Base-by-base conservation (phyloP, 1,140 invertebrate genomes). In the Hylaeus anthracinus region DNA sequence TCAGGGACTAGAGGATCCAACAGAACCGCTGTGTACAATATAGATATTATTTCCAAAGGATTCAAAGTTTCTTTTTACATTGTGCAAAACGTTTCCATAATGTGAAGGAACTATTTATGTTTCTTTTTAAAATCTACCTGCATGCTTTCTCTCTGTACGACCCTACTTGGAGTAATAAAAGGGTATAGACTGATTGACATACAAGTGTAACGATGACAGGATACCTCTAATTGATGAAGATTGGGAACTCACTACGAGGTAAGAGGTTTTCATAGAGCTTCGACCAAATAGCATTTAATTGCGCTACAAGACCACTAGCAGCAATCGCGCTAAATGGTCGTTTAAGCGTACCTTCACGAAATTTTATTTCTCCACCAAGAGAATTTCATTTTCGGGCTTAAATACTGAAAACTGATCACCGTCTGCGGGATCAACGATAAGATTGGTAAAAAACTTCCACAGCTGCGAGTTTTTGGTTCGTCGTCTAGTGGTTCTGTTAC, bases 361-460 rank as follows among this genome's bases (percentile, higher is more conserved):
- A 95, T 95, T 91, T 96, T 96, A 71, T 95, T 95, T 53, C 95
- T 94, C 95, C 95, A 95, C 95, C 95, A 95, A 14, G 94, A 95
- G 90, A 95, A 95, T 88, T 95, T 93, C 90, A 95, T 94, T 87
- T 94, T 94, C 67, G 94, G 94, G 71, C 92, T 93, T 53, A 92
- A 91, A 79, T 93, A 93, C 67, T 92, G 91, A 89, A 94, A 93
- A 88, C 94, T 92, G 82, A 94, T 87, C 84, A 94, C 83, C 75
- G 93, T 91, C 63, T 94, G 90, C 5, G 91, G 91, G 82, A 94
- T 88, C 78, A 92, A 72, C 72, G 92, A 86, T 73, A 93, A 85
- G 66, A 94, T 89, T 72, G 92, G 88, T 77, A 92, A 81, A 84
- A 94, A 93, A 87, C 89, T 94, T 72, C 92, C 93, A 86, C 92